These are phyloP conservation scores for Antheraea yamamai DNA, from an alignment of 2,888 invertebrate genomes.

Conservation along the genomic window DNA sequence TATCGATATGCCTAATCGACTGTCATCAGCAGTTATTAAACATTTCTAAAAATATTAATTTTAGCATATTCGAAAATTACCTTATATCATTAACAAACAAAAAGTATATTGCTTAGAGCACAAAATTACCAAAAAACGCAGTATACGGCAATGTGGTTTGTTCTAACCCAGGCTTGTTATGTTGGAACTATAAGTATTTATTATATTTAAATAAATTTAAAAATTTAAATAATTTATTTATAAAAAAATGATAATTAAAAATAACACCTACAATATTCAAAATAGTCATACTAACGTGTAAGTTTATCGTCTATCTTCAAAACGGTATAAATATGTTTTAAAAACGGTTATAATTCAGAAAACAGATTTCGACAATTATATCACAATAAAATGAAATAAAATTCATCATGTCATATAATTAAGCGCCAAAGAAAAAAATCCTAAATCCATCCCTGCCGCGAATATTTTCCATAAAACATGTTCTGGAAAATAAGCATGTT, in stretches of 20 bases:
- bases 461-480: slow-evolving; percentile 31
- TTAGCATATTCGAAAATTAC: background rate
- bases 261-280: background rate
- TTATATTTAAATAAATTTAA: no score
- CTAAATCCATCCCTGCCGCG: background rate
- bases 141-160: no score
- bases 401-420: background rate
- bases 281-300: no score
- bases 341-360: background rate
- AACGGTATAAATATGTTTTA: background rate
- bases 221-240: no score
- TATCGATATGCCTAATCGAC: background rate
- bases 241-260: no score
- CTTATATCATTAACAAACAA: background rate
- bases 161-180: no score
- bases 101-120: background rate
- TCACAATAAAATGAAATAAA: background rate
- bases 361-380: background rate
- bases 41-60: background rate
- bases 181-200: no score
- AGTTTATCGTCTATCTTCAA: no score
- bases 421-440: background rate
- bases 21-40: background rate
- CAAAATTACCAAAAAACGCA: no score
- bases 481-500: slow-evolving; percentile 35